Conservation (phyloP, 2,797 vertebrate species). For the Rhynchonycteris naso region DNA sequence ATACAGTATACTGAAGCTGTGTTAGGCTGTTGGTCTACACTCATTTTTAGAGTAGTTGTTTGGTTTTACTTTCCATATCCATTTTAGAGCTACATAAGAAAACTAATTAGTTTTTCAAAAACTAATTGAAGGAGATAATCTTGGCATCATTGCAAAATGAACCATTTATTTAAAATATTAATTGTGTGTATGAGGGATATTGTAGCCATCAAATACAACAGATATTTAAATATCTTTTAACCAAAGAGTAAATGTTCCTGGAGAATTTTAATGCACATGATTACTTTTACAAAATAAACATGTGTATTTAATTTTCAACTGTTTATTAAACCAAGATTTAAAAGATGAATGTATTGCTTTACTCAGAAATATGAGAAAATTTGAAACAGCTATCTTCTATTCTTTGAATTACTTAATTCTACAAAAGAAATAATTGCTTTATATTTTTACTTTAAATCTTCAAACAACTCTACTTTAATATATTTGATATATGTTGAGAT, state of each 20-base stretch:
- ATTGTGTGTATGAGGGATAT: not conserved
- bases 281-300: conserved; percentile 32
- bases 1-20: not conserved
- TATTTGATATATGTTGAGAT: not conserved
- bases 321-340: conserved; percentile 1
- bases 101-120: conserved; percentile 33
- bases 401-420: conserved; percentile 48
- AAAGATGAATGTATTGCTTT: conserved; percentile 1
- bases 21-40: not conserved
- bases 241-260: conserved; percentile 1
- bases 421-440: not conserved
- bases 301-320: conserved; percentile 33
- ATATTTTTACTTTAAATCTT: not conserved
- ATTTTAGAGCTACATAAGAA: conserved; percentile 26
- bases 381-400: not conserved
- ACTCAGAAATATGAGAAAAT: not conserved
- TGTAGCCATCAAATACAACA: conserved; percentile 38
- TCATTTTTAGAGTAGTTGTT: not conserved
- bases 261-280: not conserved
- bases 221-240: conserved; percentile 15
- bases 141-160: not conserved
- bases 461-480: conserved; percentile 10
- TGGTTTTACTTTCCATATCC: conserved; percentile 2
- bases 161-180: not conserved
- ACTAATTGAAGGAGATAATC: conserved; percentile 16